Conservation (phyloP, 2,888 invertebrate genomes). For the Melipona beecheii region DNA sequence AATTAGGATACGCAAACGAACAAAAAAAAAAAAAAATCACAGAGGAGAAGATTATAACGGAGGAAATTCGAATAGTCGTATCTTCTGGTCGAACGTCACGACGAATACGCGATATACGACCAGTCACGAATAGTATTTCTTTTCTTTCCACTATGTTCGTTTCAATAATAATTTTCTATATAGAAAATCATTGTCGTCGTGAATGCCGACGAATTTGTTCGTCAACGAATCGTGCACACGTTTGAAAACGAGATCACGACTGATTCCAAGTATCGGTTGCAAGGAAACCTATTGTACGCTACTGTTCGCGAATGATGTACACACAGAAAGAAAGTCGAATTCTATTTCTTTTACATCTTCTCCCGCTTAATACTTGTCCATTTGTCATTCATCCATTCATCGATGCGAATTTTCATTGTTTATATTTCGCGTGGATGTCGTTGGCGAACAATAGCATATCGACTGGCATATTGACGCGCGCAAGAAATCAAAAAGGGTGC, state of each 20-base stretch:
- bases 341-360: background rate
- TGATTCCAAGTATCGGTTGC: background rate
- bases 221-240: background rate
- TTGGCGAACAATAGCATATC: constrained; percentile 23
- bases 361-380: constrained; percentile 9
- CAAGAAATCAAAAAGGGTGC: constrained; percentile 35
- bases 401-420: background rate
- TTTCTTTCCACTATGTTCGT: background rate
- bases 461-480: constrained; percentile 23
- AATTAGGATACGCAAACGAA: constrained; percentile 58
- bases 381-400: constrained; percentile 10
- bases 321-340: background rate
- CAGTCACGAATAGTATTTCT: constrained; percentile 11
- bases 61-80: constrained; percentile 6
- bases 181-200: background rate
- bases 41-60: background rate
- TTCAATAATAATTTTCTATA: background rate
- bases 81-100: constrained; percentile 15
- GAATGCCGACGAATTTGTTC: background rate
- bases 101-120: constrained; percentile 6
- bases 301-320: constrained; percentile 20
- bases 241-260: constrained; percentile 16
- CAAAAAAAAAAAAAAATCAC: background rate
- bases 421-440: background rate
- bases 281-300: background rate